Conservation (phyloP, 2,113 vertebrate genomes). For the Marmota monax region DNA sequence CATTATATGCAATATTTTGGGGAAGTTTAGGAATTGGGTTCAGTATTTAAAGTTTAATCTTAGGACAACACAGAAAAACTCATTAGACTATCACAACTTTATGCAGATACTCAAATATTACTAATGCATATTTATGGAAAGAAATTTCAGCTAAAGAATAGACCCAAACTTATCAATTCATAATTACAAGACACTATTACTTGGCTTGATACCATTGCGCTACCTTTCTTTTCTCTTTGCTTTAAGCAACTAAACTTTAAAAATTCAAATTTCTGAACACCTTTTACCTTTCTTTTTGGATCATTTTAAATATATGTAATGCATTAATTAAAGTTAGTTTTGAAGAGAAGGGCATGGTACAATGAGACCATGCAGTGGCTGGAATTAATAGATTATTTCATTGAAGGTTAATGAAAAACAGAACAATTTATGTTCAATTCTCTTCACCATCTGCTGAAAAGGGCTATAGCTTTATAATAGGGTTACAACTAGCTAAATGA, state of each 20-base stretch:
- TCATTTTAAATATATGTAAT: background rate
- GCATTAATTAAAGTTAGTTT: slow-evolving; percentile 24
- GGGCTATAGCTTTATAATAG: background rate
- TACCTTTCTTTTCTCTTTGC: background rate
- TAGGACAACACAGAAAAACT: background rate
- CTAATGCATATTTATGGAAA: background rate
- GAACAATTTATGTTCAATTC: background rate
- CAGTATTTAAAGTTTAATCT: background rate
- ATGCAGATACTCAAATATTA: background rate
- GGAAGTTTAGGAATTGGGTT: background rate
- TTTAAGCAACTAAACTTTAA: background rate
- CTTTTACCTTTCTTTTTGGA: background rate
- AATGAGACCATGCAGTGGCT: background rate
- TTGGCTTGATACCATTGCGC: background rate
- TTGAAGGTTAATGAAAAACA: background rate
- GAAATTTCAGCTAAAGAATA: background rate
- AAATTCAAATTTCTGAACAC: background rate
- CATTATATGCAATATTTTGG: background rate
- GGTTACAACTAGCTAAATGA: background rate
- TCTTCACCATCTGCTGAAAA: slow-evolving; percentile 12
- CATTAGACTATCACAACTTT: background rate
- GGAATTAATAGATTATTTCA: background rate
- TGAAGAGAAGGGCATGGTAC: background rate
- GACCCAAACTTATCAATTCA: background rate
- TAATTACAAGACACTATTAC: background rate